Evolutionary conservation across 92 coral and sea anemone species (phyloP), one percentile per base, ranked within the genome.

Genomic region (Zoanthus sansibaricus): DNA sequence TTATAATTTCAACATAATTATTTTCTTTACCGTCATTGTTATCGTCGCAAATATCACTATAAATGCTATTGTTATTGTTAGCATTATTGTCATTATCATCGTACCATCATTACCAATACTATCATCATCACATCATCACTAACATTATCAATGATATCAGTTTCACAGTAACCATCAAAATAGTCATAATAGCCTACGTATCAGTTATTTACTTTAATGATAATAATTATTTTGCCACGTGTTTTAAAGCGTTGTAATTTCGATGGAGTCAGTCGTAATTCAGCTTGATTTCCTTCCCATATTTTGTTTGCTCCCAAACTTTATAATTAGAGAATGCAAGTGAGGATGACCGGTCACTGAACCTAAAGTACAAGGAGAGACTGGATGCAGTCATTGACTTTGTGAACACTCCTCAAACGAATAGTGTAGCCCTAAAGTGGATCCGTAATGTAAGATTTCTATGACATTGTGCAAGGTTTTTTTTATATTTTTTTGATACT

Each of bases 361-460:
- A 79, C 33, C 45, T 16, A 74, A 79, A 79, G 74, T 79, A 47
- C 61, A 52, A 66, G 33, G 59, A 72, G 42, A 13, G 73, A 61
- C 42, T 79, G 45, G 84, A 79, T 46, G 84, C 73, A 0, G 84
- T 79, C 20, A 79, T 79, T 21, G 84, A 79, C 47, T 79, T 45
- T 64, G 84, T 79, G 2, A 79, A 79, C 84, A 62, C 74, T 0
- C 73, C 72, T 6, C 84, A 45, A 56, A 79, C 84, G 31, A 72
- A 62, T 4, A 44, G 56, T 31, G 12, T 73, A 47, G 84, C 84
- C 4, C 84, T 79, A 16, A 17, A 79, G 42, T 79, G 45, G 20
- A 79, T 15, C 31, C 72, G 84, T 18, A 79, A 79, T 59, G 84
- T 79, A 79, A 79, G 84, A 37, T 37, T 3, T 47, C n/a, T 3